Evolutionary conservation across 1,140 invertebrate genomes (phyloP).

Genomic region (Drosophila nebulosa): DNA sequence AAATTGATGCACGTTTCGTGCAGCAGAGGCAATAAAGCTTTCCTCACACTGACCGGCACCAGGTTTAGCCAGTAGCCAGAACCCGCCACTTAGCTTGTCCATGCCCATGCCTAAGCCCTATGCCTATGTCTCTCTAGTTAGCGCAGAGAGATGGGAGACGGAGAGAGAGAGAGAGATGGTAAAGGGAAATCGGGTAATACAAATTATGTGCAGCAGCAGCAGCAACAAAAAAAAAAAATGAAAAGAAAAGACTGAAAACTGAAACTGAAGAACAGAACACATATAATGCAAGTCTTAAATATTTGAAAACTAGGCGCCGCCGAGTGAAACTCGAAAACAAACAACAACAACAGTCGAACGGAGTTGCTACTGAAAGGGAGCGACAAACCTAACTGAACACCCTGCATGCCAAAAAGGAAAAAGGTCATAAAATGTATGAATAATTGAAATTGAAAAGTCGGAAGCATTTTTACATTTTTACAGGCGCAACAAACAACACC

Average conservation of each 20-base stretch:
- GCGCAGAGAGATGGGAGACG: background rate
- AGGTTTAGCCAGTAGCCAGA: constrained; percentile 28
- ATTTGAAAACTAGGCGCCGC: constrained; percentile 65
- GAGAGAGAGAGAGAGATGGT: background rate
- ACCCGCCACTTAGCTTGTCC: constrained; percentile 30
- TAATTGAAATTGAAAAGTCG: constrained; percentile 78
- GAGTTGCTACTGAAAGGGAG: background rate
- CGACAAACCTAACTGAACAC: background rate
- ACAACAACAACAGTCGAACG: constrained; percentile 2
- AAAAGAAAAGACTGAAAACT: constrained; percentile 25
- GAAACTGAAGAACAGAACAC: constrained; percentile 22
- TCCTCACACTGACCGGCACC: constrained; percentile 38
- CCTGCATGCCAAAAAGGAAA: constrained; percentile 61
- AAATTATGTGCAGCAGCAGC: constrained; percentile 66
- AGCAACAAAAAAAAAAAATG: constrained; percentile 2
- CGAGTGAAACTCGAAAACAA: background rate
- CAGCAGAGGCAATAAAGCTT: constrained; percentile 48
- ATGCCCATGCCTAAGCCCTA: constrained; percentile 11
- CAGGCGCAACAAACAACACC: constrained; percentile 25
- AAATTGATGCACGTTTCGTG: constrained; percentile 65
- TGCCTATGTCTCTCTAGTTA: constrained; percentile 5
- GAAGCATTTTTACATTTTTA: constrained; percentile 69
- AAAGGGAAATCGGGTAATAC: constrained; percentile 43
- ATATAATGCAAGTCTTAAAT: constrained; percentile 74
- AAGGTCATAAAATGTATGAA: constrained; percentile 78